Evolutionary conservation across 2,888 invertebrate species (phyloP).

Genomic region (Operophtera brumata): DNA sequence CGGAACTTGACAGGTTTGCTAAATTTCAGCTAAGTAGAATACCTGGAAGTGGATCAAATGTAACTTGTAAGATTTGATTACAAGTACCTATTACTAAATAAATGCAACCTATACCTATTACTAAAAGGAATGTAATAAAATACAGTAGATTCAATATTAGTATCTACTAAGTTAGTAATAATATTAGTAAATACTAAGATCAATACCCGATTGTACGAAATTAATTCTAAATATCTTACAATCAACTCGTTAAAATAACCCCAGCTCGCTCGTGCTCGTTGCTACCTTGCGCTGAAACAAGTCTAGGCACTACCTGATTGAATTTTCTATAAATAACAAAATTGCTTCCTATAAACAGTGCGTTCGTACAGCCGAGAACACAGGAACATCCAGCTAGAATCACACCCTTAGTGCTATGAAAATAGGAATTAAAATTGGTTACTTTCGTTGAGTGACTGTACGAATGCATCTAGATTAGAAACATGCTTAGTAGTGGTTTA

Average conservation of each 20-base stretch:
- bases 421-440: conserved; percentile 18
- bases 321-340: conserved; percentile 33
- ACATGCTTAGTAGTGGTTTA: conserved; percentile 39
- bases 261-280: conserved; percentile 2
- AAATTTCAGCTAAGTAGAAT: no score
- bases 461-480: conserved; percentile 35
- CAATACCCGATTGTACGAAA: background rate
- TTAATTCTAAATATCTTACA: conserved; percentile 14
- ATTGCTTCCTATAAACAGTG: conserved; percentile 30
- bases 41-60: no score
- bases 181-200: background rate
- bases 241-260: conserved; percentile 21
- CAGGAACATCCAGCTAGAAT: background rate
- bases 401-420: conserved; percentile 5
- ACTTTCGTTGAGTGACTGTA: conserved; percentile 7
- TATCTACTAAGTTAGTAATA: no score
- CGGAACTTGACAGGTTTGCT: no score
- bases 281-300: conserved; percentile 19
- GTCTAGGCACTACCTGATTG: conserved; percentile 27
- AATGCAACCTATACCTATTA: no score
- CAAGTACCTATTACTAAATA: no score
- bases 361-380: conserved; percentile 15
- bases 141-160: background rate
- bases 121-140: background rate
- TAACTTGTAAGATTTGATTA: no score